A percentile compares a stretch with the other conserved stretches of the same genome.
phyloP scores from a whole-genome alignment of 2,888 invertebrate species.

The Penaeus monodon region DNA sequence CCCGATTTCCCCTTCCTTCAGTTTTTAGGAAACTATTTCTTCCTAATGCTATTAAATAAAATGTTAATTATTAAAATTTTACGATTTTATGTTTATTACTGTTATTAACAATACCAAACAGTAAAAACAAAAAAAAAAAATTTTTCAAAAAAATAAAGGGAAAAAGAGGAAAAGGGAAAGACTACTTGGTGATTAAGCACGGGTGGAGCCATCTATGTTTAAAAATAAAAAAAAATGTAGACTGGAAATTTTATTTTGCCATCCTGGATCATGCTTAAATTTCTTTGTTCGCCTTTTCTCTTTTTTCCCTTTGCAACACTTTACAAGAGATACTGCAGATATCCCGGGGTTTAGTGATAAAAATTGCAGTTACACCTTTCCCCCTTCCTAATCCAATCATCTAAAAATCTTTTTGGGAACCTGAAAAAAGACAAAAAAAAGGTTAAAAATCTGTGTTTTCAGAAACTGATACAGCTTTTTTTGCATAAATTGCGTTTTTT shows the following conservation, averaged over 20 bases:
- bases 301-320: constrained; percentile 77
- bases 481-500: too few species aligned
- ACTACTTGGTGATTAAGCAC: too few species aligned
- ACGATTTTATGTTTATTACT: too few species aligned
- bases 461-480: neutral
- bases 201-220: too few species aligned
- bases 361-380: constrained; percentile 73
- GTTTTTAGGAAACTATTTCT: too few species aligned
- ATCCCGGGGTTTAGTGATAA: constrained; percentile 80
- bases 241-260: neutral
- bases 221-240: neutral
- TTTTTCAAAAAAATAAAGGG: too few species aligned
- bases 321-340: constrained; percentile 78
- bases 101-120: too few species aligned
- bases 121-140: too few species aligned
- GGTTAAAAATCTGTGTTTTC: neutral
- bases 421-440: constrained; percentile 77
- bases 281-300: constrained; percentile 72
- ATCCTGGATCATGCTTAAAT: neutral
- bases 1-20: too few species aligned
- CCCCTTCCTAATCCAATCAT: constrained; percentile 71
- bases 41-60: too few species aligned
- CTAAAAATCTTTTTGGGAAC: constrained; percentile 77
- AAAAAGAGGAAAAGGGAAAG: too few species aligned
- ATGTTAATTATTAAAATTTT: too few species aligned